These are phyloP conservation scores for Choloepus didactylus DNA, from an alignment of 2,797 vertebrate genomes.

Conservation along the genomic window DNA sequence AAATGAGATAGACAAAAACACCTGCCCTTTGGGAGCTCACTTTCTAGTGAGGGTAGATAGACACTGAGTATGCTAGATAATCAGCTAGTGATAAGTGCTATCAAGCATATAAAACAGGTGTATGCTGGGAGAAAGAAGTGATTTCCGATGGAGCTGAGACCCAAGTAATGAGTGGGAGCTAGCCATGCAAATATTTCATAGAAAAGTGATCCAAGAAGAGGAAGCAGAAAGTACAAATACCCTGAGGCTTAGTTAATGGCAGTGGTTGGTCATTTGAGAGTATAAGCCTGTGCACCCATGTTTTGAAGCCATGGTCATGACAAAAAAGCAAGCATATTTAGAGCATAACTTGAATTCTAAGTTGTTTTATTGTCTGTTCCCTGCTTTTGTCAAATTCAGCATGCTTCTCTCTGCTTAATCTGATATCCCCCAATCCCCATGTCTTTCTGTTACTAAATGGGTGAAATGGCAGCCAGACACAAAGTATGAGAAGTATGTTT, in stretches of 20 bases:
- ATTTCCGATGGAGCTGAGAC: neutral
- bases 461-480: neutral
- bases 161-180: neutral
- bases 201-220: neutral
- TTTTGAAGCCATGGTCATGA: neutral
- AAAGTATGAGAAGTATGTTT: neutral
- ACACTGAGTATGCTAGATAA: fast-evolving
- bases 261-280: fast-evolving
- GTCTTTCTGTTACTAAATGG: neutral
- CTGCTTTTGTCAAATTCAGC: neutral
- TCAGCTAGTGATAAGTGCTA: fast-evolving
- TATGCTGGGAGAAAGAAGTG: neutral
- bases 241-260: neutral
- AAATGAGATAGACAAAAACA: neutral
- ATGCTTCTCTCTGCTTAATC: neutral
- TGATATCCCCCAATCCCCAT: neutral
- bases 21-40: neutral
- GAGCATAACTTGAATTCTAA: neutral
- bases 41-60: neutral
- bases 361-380: neutral
- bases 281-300: fast-evolving
- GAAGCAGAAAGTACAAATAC: neutral
- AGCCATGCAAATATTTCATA: neutral
- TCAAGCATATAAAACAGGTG: fast-evolving
- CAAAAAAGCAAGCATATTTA: neutral